phyloP scores from a whole-genome alignment of 2,797 vertebrate species.

The Alfaro cultratus region DNA sequence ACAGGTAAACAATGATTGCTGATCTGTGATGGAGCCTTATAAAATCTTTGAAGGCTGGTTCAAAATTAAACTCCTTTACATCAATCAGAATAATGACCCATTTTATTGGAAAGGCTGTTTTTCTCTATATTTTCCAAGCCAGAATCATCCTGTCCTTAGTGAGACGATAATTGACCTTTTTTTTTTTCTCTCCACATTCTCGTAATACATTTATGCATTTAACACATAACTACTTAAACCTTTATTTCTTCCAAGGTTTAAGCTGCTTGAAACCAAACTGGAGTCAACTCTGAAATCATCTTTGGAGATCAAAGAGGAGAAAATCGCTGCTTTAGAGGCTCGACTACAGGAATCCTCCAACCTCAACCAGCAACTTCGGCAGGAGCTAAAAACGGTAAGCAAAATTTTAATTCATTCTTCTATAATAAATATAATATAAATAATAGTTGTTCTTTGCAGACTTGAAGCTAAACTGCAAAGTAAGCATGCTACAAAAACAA shows the following conservation, averaged over 20 bases:
- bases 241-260: constrained; percentile 82
- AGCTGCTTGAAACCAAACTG: constrained; percentile 93
- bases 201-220: background rate
- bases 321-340: constrained; percentile 96
- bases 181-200: background rate
- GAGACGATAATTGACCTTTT: background rate
- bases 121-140: constrained; percentile 12
- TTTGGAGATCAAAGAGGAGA: constrained; percentile 99
- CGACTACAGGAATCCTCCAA: constrained; percentile 97
- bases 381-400: constrained; percentile 97
- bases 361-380: constrained; percentile 95
- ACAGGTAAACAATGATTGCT: constrained; percentile 81
- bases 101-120: constrained; percentile 15
- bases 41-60: background rate
- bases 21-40: background rate
- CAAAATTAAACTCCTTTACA: constrained; percentile 13
- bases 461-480: background rate
- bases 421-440: background rate
- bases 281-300: constrained; percentile 96
- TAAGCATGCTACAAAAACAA: background rate
- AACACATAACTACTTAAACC: background rate
- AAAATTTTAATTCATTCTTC: background rate
- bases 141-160: background rate
- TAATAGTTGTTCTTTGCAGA: background rate
- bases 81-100: background rate